Evolutionary conservation across 1,140 invertebrate species (phyloP).

Genomic region (Papilio dardanus): DNA sequence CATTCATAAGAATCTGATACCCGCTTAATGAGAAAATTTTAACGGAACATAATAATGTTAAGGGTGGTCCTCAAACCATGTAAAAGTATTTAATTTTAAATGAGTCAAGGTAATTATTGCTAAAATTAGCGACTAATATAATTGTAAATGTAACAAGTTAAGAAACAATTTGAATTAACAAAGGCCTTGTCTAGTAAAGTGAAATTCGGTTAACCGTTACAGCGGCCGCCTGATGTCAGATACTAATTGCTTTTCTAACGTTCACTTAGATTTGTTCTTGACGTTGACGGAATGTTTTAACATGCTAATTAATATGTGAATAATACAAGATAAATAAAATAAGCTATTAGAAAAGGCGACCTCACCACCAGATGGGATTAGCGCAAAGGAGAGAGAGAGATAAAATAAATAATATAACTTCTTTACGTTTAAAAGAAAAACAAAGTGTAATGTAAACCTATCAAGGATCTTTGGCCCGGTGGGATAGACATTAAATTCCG

Average conservation of each 20-base stretch:
- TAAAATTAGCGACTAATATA: background rate
- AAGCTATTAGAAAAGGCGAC: background rate
- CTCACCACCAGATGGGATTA: no score
- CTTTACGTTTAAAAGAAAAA: no score
- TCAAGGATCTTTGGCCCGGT: no score
- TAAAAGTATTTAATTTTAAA: background rate
- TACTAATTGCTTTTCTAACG: slow-evolving; percentile 8
- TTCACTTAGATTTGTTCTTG: background rate
- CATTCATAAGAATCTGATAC: no score
- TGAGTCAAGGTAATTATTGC: background rate
- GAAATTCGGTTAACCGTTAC: slow-evolving; percentile 15
- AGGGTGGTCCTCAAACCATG: no score
- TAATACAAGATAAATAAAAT: background rate
- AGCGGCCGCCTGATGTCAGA: background rate
- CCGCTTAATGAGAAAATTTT: no score
- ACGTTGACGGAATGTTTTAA: slow-evolving; percentile 4
- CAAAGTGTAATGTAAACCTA: no score
- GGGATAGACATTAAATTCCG: no score
- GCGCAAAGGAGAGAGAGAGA: no score
- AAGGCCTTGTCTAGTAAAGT: slow-evolving; percentile 12
- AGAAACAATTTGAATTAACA: slow-evolving; percentile 12
- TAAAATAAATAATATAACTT: no score
- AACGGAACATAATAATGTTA: no score
- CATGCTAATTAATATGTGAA: background rate
- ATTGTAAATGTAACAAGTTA: background rate